Evolutionary conservation across 2,113 vertebrate species (phyloP).

Genomic region (Beaufortia kweichowensis): DNA sequence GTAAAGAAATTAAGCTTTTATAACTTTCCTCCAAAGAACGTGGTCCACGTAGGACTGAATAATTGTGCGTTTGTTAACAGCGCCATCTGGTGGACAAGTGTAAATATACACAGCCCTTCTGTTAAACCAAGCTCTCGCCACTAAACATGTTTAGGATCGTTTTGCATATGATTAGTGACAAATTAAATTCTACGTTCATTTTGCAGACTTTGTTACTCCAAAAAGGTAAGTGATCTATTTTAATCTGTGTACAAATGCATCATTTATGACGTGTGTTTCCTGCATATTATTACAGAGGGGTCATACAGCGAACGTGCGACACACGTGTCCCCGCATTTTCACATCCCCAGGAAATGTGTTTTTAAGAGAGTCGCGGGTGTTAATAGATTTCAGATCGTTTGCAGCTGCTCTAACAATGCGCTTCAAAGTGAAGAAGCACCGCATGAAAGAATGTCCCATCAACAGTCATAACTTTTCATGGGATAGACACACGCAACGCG

Average conservation of each 20-base stretch:
- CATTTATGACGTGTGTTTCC: slow-evolving; percentile 18
- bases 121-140: neutral
- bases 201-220: neutral
- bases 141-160: too few relatives aligned
- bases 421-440: slow-evolving; percentile 33
- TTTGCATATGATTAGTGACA: neutral
- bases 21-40: too few relatives aligned
- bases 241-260: neutral
- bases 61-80: neutral
- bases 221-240: neutral
- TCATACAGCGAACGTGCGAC: slow-evolving; percentile 18
- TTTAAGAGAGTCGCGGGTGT: slow-evolving; percentile 34
- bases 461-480: slow-evolving; percentile 13
- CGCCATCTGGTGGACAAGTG: slow-evolving; percentile 48
- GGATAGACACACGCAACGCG: neutral
- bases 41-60: too few relatives aligned
- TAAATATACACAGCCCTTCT: neutral
- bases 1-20: too few relatives aligned
- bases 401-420: slow-evolving; percentile 32
- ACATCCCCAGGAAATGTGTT: slow-evolving; percentile 49
- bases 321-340: slow-evolving; percentile 26
- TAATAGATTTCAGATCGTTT: slow-evolving; percentile 47
- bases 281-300: slow-evolving; percentile 9
- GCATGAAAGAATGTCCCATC: neutral
- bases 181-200: neutral